Evolutionary conservation across 2,113 vertebrate species (phyloP).

Genomic region (Craseonycteris thonglongyai): DNA sequence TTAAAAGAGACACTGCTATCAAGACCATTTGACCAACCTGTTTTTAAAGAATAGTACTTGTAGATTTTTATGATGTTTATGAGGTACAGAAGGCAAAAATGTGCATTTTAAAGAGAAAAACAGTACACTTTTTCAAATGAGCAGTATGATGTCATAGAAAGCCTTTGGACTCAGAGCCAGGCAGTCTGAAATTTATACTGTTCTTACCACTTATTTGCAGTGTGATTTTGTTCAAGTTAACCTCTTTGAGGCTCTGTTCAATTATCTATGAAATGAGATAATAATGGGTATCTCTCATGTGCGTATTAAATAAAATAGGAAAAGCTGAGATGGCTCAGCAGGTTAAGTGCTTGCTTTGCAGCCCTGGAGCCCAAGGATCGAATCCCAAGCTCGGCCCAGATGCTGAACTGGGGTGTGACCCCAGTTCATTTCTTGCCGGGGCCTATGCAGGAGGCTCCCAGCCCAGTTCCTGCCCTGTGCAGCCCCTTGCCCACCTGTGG

Average conservation of each 20-base stretch:
- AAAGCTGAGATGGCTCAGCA: too few relatives aligned
- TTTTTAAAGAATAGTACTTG: neutral
- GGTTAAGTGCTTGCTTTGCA: too few relatives aligned
- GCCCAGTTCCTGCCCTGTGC: too few relatives aligned
- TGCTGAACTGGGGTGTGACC: too few relatives aligned
- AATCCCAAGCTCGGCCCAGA: too few relatives aligned
- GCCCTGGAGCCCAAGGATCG: too few relatives aligned
- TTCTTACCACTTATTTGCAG: neutral
- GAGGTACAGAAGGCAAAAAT: neutral
- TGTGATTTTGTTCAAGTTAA: constrained; percentile 45
- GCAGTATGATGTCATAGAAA: neutral
- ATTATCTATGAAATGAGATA: constrained; percentile 42
- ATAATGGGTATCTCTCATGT: neutral
- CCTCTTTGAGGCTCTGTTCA: constrained; percentile 6
- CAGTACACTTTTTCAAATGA: neutral
- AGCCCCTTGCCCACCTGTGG: too few relatives aligned
- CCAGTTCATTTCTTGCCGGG: too few relatives aligned
- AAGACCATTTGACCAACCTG: neutral
- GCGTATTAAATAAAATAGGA: neutral
- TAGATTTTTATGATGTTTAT: neutral
- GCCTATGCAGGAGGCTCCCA: too few relatives aligned
- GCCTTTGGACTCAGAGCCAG: neutral
- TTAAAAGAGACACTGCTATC: neutral
- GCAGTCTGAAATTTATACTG: neutral
- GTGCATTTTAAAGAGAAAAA: neutral